Evolutionary conservation across 2,113 vertebrate genomes (phyloP), one percentile per base, ranked within the genome.

Genomic region (Gallinago undulata): DNA sequence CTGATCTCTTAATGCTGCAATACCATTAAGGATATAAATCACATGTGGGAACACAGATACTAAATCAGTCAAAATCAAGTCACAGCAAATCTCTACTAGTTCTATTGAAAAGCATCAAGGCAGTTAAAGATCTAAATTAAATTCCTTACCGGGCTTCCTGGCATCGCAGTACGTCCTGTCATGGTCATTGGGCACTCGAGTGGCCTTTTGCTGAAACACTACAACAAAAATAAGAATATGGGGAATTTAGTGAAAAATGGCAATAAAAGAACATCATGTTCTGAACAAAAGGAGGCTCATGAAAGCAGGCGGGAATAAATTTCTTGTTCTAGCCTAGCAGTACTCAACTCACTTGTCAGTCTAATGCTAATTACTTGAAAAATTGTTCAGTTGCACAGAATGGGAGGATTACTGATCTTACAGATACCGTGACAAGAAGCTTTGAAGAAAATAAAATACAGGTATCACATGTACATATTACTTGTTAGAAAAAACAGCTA

Each of bases 121-220:
- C 37, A 79, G 31, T 83, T 43, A 82, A 57, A 96, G 39, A 78
- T 35, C 43, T 24, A 87, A 95, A 82, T 77, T 37, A 66, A 72
- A 79, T 79, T 89, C 22, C 75, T 82, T 97, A 99, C 99, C 98
- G 74, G 97, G 97, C 96, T 98, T 99, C 51, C 96, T 96, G 47
- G 96, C 84, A 48, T 96, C 14, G 25, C 96, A 97, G 72, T 97
- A 98, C 7, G 92, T 93, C 84, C 97, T 98, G 77, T 96, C 93
- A 19, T 79, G 55, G 37, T 98, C 97, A 15, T 80, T 72, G 70
- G 96, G 97, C 59, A 82, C 92, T 85, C 12, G 48, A 73, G 89
- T 78, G 66, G 97, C 96, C 97, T 98, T 99, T 80, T 98, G 98
- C 94, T 99, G 98, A 93, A 99, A 99, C 84, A 99, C 99, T 99